Base-by-base conservation (phyloP, 2,113 vertebrate genomes). In the Epinephelus cyanopodus region DNA sequence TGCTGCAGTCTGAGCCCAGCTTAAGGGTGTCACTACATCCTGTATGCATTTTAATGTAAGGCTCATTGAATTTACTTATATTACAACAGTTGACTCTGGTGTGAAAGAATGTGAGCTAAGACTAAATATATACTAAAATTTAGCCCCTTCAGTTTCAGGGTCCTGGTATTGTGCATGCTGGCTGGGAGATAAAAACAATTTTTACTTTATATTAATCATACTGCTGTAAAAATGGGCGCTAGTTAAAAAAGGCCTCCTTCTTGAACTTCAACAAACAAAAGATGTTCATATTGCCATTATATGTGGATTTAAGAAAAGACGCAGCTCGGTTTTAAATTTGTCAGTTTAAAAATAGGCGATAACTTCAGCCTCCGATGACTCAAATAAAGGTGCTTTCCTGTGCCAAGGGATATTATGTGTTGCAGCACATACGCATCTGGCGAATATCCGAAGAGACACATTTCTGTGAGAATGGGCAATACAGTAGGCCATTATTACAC, bases 401-500 rank as follows among this genome's bases (percentile, higher is more conserved):
- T 81, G 90, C 87, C 82, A 89, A 78, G 60, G 65, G 77, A 87
- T 81, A 81, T 87, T 71, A 75, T 82, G 83, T 73, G 83, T 62
- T 84, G 76, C 74, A 47, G 62, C 67, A 53, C 77, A 79, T 50
- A 77, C 27, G 79, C 92, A 91, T 91, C 78, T 90, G 88, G 88
- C 39, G 25, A 87, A 82, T 77, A 80, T 88, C 83, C 37, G 42
- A 77, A 76, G 89, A 86, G 81, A 83, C 47, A n/a, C 85, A 69
- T 88, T 86, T 79, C 66, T 65, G 77, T 63, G 81, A 84, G 81
- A 87, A 87, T 86, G 78, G 81, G 86, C 84, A 78, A 67, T 89
- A 74, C 82, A 81, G 86, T 88, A 82, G 77, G 85, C 89, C 82
- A 74, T 89, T 92, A 85, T 82, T 86, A 87, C 70, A 87, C 85